Percentiles rank a stretch among this genome's conserved stretches.
Conservation (phyloP, 1,140 invertebrate genomes). For the Papilio polyxenes region DNA sequence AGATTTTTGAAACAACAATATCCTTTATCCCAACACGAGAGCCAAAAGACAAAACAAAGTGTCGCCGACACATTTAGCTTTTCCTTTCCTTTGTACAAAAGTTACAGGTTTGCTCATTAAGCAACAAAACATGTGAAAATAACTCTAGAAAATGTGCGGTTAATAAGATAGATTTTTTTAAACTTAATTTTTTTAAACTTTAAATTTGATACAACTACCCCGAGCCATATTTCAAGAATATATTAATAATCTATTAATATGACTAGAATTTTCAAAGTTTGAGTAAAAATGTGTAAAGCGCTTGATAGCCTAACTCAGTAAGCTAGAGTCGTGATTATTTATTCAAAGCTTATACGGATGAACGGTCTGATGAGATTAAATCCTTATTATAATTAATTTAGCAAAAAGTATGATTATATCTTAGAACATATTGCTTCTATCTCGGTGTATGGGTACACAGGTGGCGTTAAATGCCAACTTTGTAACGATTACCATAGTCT, state of each 20-base stretch:
- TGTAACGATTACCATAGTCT: not conserved
- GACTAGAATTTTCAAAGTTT: too few relatives aligned
- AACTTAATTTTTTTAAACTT: not conserved
- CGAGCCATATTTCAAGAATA: too few relatives aligned
- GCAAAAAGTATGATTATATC: not conserved
- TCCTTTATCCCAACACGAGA: not conserved
- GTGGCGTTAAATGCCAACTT: not conserved
- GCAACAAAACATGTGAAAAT: not conserved
- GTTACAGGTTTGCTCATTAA: conserved; percentile 1
- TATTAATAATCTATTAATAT: too few relatives aligned
- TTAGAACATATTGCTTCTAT: conserved; percentile 1
- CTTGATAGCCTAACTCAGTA: too few relatives aligned
- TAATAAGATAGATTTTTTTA: not conserved
- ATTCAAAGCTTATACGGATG: too few relatives aligned
- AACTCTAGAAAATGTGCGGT: not conserved
- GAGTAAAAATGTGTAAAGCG: too few relatives aligned
- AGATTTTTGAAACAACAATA: not conserved
- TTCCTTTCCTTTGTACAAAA: not conserved
- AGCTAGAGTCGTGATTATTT: too few relatives aligned
- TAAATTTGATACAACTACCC: too few relatives aligned
- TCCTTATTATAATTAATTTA: not conserved
- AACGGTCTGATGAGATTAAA: not conserved
- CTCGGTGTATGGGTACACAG: not conserved
- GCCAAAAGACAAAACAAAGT: not conserved
- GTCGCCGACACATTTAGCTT: not conserved